Evolutionary conservation across 2,797 vertebrate genomes (phyloP).

Genomic region (Argentina silus): DNA sequence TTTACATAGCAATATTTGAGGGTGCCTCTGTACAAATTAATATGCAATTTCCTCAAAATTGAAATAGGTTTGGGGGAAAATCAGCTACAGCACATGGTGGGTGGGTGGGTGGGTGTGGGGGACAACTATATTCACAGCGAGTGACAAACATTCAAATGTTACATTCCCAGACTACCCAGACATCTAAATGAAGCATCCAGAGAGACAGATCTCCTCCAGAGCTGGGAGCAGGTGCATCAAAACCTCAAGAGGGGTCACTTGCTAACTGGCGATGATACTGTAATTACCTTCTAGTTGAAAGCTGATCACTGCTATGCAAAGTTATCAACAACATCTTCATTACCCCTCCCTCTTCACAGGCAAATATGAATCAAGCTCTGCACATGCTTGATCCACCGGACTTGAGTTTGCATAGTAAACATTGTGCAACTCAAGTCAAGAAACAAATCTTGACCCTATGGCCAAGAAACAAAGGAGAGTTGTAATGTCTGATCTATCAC

Average conservation of each 20-base stretch:
- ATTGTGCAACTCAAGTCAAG: conserved; percentile 4
- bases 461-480: neutral
- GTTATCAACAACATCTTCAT: neutral
- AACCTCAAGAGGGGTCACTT: neutral
- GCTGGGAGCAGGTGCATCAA: no score
- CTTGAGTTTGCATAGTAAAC: conserved; percentile 59
- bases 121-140: no score
- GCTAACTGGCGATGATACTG: neutral
- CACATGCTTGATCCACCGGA: neutral
- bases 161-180: neutral
- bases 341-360: conserved; percentile 14
- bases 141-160: neutral
- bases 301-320: neutral
- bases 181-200: neutral
- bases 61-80: no score
- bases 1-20: no score
- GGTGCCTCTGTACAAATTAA: no score
- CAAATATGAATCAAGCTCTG: conserved; percentile 9
- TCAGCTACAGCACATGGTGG: no score
- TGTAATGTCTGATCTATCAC: no score
- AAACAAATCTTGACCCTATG: neutral
- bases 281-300: neutral
- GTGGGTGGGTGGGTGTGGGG: no score
- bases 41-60: no score
- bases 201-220: neutral